Evolutionary conservation across 2,113 vertebrate genomes (phyloP).

Genomic region (Gymnarchus niloticus): DNA sequence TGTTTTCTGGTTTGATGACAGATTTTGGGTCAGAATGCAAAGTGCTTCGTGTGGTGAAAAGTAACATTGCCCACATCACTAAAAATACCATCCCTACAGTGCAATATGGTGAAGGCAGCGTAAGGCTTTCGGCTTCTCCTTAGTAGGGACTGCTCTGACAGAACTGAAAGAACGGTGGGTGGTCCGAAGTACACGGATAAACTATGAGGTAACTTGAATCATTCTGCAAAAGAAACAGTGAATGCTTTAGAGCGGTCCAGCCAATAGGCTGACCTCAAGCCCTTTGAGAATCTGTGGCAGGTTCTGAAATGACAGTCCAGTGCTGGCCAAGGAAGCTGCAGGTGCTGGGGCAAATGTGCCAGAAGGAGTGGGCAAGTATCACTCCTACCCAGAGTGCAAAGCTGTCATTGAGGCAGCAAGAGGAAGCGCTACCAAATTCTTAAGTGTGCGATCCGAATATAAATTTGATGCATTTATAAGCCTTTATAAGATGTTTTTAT

Average conservation of each 20-base stretch:
- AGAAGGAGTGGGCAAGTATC: not conserved
- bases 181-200: not conserved
- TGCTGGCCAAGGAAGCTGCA: too few species aligned
- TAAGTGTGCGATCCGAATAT: too few species aligned
- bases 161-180: not conserved
- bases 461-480: too few species aligned
- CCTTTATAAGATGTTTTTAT: too few species aligned
- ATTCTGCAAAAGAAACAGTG: not conserved
- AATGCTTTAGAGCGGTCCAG: not conserved
- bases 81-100: not conserved
- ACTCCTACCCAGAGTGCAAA: not conserved
- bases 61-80: not conserved
- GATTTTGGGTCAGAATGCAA: not conserved
- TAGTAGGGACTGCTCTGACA: not conserved
- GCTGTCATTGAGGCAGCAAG: too few species aligned
- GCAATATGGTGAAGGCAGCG: not conserved
- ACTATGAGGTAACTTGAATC: not conserved
- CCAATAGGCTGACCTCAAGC: not conserved
- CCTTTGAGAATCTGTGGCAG: not conserved
- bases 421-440: too few species aligned
- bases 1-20: not conserved
- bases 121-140: not conserved
- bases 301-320: not conserved
- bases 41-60: not conserved
- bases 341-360: not conserved